phyloP scores from a whole-genome alignment of 1,140 invertebrate genomes.

The Zaprionus capensis region DNA sequence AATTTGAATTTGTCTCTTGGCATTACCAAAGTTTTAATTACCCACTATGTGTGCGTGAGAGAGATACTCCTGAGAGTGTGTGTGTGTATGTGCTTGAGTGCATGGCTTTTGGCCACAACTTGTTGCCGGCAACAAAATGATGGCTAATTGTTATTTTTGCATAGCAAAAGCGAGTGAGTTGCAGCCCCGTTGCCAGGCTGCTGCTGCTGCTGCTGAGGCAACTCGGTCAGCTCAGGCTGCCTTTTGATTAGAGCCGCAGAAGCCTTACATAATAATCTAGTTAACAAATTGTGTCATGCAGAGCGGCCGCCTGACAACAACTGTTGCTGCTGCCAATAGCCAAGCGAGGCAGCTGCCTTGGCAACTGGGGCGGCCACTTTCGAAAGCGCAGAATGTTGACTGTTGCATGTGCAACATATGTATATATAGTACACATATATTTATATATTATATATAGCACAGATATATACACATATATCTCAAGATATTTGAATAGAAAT shows the following conservation, averaged over 20 bases:
- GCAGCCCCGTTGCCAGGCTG: neutral
- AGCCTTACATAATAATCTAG: slow-evolving; percentile 78
- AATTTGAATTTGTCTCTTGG: slow-evolving; percentile 63
- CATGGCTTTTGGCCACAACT: slow-evolving; percentile 33
- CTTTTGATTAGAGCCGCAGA: slow-evolving; percentile 62
- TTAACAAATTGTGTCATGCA: slow-evolving; percentile 81
- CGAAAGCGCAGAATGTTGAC: slow-evolving; percentile 59
- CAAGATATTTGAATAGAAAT: slow-evolving; percentile 57
- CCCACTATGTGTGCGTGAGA: slow-evolving; percentile 30
- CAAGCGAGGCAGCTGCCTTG: slow-evolving; percentile 36
- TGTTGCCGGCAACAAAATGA: slow-evolving; percentile 68
- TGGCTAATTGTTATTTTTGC: slow-evolving; percentile 81
- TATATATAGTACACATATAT: slow-evolving; percentile 12
- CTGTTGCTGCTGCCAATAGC: neutral
- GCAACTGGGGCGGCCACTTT: slow-evolving; percentile 64
- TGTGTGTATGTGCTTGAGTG: slow-evolving; percentile 12
- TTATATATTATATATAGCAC: slow-evolving; percentile 15
- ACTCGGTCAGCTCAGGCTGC: slow-evolving; percentile 18
- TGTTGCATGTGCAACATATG: slow-evolving; percentile 25
- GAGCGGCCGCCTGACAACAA: slow-evolving; percentile 55
- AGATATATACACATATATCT: slow-evolving; percentile 17
- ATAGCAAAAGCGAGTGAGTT: slow-evolving; percentile 38
- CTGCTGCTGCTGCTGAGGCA: slow-evolving; percentile 5
- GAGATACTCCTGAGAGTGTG: slow-evolving; percentile 6
- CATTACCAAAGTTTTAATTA: slow-evolving; percentile 71